A percentile compares a stretch with the other conserved stretches of the same genome.
Conservation (phyloP, 2,888 invertebrate species). For the Drosophila incognita region DNA sequence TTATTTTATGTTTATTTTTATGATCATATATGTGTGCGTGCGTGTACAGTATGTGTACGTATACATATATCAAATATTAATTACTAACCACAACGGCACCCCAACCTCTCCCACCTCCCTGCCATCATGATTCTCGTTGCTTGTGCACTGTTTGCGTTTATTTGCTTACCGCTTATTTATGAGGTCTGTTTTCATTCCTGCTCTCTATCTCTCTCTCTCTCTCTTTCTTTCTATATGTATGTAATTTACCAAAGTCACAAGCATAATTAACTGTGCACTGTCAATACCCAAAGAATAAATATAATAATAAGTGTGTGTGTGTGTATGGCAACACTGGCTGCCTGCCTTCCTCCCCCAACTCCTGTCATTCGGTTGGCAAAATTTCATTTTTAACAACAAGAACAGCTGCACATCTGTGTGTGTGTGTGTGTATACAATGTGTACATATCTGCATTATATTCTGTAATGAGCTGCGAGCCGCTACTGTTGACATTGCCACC, state of each 20-base stretch:
- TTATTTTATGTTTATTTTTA: slow-evolving; percentile 48
- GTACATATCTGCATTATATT: slow-evolving; percentile 55
- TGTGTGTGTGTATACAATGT: slow-evolving; percentile 18
- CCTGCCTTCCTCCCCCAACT: not conserved
- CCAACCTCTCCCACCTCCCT: not conserved
- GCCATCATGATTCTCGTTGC: slow-evolving; percentile 9
- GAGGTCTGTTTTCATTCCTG: slow-evolving; percentile 49
- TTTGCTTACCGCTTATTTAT: slow-evolving; percentile 57
- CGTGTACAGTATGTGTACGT: slow-evolving; percentile 5
- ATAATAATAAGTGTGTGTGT: slow-evolving; percentile 1
- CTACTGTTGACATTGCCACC: slow-evolving; percentile 66
- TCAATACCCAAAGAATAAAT: slow-evolving; percentile 29
- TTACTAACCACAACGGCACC: slow-evolving; percentile 41
- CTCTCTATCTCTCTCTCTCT: not conserved
- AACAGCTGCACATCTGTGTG: slow-evolving; percentile 44
- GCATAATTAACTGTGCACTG: slow-evolving; percentile 69
- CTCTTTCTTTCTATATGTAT: slow-evolving; percentile 4
- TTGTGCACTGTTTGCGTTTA: slow-evolving; percentile 31
- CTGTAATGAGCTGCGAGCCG: slow-evolving; percentile 53
- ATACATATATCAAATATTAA: slow-evolving; percentile 57
- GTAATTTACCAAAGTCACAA: slow-evolving; percentile 55
- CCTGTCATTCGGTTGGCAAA: slow-evolving; percentile 12
- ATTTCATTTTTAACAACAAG: slow-evolving; percentile 30
- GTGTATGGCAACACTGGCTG: slow-evolving; percentile 10
- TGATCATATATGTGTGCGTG: slow-evolving; percentile 34